phyloP scores from a whole-genome alignment of 2,888 invertebrate genomes.

The Habroteleia sp. region DNA sequence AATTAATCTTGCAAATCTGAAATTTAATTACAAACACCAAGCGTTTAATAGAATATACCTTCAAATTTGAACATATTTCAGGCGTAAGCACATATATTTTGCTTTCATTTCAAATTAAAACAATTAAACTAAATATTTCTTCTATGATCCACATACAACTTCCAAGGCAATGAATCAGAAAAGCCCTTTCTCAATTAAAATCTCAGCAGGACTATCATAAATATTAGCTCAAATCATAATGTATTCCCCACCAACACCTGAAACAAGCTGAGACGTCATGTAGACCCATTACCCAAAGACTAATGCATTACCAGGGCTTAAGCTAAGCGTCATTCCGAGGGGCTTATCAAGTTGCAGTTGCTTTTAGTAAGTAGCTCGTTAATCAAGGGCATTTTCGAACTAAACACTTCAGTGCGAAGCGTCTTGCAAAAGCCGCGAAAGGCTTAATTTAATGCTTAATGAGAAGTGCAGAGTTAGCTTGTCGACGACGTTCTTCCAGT shows the following conservation, averaged over 20 bases:
- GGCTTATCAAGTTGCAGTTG: constrained; percentile 48
- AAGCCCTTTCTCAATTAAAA: constrained; percentile 10
- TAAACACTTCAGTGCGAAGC: constrained; percentile 48
- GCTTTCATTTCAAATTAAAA: too few relatives aligned
- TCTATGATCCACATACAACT: too few relatives aligned
- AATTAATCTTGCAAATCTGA: too few relatives aligned
- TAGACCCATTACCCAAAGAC: constrained; percentile 43
- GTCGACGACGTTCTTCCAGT: constrained; percentile 50
- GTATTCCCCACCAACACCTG: constrained; percentile 19
- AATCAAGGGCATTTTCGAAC: constrained; percentile 50
- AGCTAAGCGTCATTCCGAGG: constrained; percentile 33
- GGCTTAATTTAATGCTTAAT: constrained; percentile 68
- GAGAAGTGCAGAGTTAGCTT: constrained; percentile 65
- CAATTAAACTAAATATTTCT: too few relatives aligned
- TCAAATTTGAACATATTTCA: too few relatives aligned
- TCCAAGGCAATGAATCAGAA: neutral
- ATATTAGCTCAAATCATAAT: constrained; percentile 40
- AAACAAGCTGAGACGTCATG: constrained; percentile 30
- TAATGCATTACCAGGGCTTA: constrained; percentile 28
- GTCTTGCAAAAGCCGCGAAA: constrained; percentile 59
- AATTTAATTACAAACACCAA: too few relatives aligned
- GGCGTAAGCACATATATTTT: too few relatives aligned
- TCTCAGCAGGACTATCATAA: constrained; percentile 10
- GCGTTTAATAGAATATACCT: too few relatives aligned
- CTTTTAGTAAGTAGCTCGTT: constrained; percentile 55